These are phyloP conservation scores for Zelostemma sp. DNA, from an alignment of 1,140 invertebrate species.

Conservation along the genomic window DNA sequence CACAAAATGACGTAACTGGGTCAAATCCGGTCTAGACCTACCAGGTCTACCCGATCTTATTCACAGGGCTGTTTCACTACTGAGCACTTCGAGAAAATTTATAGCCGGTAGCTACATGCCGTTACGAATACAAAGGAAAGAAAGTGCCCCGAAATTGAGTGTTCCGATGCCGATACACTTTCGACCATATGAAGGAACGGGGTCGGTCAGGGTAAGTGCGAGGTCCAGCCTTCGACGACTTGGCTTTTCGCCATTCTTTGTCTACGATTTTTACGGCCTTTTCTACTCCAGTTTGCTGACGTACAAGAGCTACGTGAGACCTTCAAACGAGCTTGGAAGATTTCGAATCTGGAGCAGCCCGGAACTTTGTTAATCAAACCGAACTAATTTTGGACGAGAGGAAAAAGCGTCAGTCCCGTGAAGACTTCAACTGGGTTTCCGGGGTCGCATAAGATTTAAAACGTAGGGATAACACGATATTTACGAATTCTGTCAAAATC, in stretches of 20 bases:
- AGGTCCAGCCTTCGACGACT: slow-evolving; percentile 50
- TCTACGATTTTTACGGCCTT: slow-evolving; percentile 29
- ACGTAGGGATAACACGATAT: background rate
- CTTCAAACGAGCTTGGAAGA: background rate
- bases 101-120: slow-evolving; percentile 53
- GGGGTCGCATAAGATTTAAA: too few species aligned
- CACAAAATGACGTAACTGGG: slow-evolving; percentile 59
- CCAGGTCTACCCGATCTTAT: slow-evolving; percentile 45
- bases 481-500: slow-evolving; percentile 17
- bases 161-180: slow-evolving; percentile 53
- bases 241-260: slow-evolving; percentile 53
- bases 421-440: too few species aligned
- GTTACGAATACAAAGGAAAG: slow-evolving; percentile 52
- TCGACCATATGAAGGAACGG: slow-evolving; percentile 37
- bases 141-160: slow-evolving; percentile 58
- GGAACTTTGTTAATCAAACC: too few species aligned
- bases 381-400: too few species aligned
- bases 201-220: slow-evolving; percentile 50
- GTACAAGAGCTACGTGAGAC: background rate
- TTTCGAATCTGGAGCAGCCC: background rate
- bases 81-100: slow-evolving; percentile 53
- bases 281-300: background rate
- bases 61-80: slow-evolving; percentile 31
- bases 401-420: too few species aligned
- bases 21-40: slow-evolving; percentile 54